Evolutionary conservation across 2,888 invertebrate species (phyloP).

Genomic region (Latheticus oryzae): DNA sequence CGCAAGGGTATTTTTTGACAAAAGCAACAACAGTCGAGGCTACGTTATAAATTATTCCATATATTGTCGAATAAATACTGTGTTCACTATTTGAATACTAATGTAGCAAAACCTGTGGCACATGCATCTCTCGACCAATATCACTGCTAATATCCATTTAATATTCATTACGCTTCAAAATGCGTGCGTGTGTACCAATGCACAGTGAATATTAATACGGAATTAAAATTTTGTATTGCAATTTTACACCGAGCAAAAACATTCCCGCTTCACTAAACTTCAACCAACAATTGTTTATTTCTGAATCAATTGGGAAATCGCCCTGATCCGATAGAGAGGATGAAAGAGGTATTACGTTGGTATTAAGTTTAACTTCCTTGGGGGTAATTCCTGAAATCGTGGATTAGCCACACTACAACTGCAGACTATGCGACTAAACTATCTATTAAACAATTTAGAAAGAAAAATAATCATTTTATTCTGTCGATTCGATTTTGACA

Average conservation of each 20-base stretch:
- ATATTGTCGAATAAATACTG: conserved; percentile 33
- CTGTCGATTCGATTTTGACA: too few species aligned
- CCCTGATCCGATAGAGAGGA: not conserved
- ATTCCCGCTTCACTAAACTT: not conserved
- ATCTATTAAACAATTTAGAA: conserved; percentile 1
- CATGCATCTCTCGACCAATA: conserved; percentile 39
- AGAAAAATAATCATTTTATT: not conserved
- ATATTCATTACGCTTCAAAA: conserved; percentile 41
- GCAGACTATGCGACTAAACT: conserved; percentile 1
- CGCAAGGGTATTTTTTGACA: not conserved
- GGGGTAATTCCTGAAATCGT: conserved; percentile 5
- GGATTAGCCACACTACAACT: conserved; percentile 8
- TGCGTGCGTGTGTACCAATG: conserved; percentile 36
- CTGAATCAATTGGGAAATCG: conserved; percentile 8
- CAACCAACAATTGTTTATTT: conserved; percentile 13
- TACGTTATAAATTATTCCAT: conserved; percentile 31
- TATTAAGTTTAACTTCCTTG: conserved; percentile 10
- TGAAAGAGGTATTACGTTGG: conserved; percentile 8
- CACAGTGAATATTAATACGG: conserved; percentile 41
- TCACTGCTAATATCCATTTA: conserved; percentile 41
- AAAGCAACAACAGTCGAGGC: conserved; percentile 10
- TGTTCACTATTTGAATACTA: conserved; percentile 35
- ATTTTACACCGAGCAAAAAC: too few species aligned
- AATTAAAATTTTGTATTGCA: conserved; percentile 10
- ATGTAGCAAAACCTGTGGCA: conserved; percentile 40